Percentiles rank a stretch among this genome's conserved stretches.
phyloP scores from a whole-genome alignment of 30 jellyfish, hydroid and myxozoan genomes.

The Pelagia noctiluca region DNA sequence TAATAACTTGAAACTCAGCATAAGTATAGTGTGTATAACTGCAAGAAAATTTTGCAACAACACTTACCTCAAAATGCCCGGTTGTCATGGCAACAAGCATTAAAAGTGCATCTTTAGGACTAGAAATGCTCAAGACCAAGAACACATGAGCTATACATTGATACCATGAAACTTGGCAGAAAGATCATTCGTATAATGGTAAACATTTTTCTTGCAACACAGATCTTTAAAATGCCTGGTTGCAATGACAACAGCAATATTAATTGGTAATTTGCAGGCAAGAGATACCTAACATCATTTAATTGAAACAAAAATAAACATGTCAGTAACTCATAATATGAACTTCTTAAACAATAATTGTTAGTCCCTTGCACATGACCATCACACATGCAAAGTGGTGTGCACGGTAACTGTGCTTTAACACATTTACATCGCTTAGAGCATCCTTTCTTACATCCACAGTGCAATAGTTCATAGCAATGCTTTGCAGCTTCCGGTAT shows the following conservation, averaged over 20 bases:
- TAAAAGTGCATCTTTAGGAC: slow-evolving; percentile 26
- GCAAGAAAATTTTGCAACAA: slow-evolving; percentile 7
- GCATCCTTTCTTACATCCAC: slow-evolving; percentile 56
- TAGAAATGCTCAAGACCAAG: slow-evolving; percentile 37
- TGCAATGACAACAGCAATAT: no score
- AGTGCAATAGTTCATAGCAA: slow-evolving; percentile 39
- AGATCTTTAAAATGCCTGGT: slow-evolving; percentile 19
- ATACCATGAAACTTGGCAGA: slow-evolving; percentile 28
- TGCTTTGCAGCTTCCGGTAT: slow-evolving; percentile 39
- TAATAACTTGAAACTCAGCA: slow-evolving; percentile 8
- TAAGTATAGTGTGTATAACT: slow-evolving; percentile 7
- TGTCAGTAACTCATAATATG: slow-evolving; percentile 4
- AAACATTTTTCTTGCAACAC: slow-evolving; percentile 23
- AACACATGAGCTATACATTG: background rate
- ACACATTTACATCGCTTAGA: slow-evolving; percentile 29
- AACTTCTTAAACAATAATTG: slow-evolving; percentile 13
- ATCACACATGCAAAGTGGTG: no score
- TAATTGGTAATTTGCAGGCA: no score
- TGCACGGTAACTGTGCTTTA: no score
- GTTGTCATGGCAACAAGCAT: slow-evolving; percentile 14
- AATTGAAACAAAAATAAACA: no score
- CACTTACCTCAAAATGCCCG: slow-evolving; percentile 23
- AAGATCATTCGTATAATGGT: slow-evolving; percentile 6
- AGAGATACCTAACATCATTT: no score
- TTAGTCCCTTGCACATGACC: slow-evolving; percentile 31